Evolutionary conservation across 2,113 vertebrate species (phyloP).

Genomic region (Oreocharis arfaki): DNA sequence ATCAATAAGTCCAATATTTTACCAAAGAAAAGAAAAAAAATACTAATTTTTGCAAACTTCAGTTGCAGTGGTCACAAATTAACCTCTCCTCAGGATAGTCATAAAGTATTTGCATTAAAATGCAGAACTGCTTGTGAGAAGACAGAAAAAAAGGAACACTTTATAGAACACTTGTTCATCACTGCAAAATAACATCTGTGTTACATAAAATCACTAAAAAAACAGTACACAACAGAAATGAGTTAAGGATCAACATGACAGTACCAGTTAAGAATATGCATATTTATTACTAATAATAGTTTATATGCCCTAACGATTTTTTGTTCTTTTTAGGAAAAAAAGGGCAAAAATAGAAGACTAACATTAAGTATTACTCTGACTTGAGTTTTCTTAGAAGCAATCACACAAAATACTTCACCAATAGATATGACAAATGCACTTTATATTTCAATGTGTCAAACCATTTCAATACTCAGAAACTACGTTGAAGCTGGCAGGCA

Average conservation of each 20-base stretch:
- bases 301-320: constrained; percentile 26
- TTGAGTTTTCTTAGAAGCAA: constrained; percentile 76
- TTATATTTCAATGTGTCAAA: constrained; percentile 87
- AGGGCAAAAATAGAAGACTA: constrained; percentile 27
- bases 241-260: background rate
- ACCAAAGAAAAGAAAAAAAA: background rate
- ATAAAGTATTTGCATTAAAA: background rate
- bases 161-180: background rate
- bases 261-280: background rate
- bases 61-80: background rate
- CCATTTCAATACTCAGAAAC: constrained; percentile 77
- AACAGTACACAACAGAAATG: background rate
- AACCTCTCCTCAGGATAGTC: background rate
- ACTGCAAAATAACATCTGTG: background rate
- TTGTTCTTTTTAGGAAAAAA: background rate
- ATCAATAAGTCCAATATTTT: background rate
- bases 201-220: background rate
- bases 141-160: background rate
- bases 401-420: constrained; percentile 74
- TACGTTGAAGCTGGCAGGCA: constrained; percentile 80
- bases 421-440: constrained; percentile 84
- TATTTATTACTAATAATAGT: constrained; percentile 38
- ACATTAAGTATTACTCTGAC: constrained; percentile 66
- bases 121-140: background rate
- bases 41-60: background rate